phyloP scores from a whole-genome alignment of 2,797 vertebrate genomes.

The Hoplostethus mediterraneus region DNA sequence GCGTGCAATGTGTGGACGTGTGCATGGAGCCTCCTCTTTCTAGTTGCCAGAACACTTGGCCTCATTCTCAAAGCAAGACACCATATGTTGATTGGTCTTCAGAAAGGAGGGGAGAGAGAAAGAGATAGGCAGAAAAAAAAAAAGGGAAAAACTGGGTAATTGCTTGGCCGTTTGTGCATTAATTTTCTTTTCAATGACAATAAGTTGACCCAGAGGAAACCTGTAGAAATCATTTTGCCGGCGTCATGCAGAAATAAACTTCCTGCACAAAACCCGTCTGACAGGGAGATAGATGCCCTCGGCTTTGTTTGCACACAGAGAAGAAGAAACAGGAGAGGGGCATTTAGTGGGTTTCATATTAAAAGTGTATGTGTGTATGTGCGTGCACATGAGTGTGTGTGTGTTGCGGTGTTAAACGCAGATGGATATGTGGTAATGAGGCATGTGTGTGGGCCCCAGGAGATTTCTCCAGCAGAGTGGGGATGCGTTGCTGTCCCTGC shows the following conservation, averaged over 20 bases:
- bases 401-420: not conserved
- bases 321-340: slow-evolving; percentile 28
- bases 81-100: slow-evolving; percentile 68
- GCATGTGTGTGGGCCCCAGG: slow-evolving; percentile 10
- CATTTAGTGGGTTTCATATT: slow-evolving; percentile 27
- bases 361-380: not conserved
- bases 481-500: slow-evolving; percentile 9
- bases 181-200: slow-evolving; percentile 55
- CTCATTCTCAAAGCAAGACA: slow-evolving; percentile 69
- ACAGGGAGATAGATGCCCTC: slow-evolving; percentile 67
- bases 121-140: slow-evolving; percentile 27
- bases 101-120: slow-evolving; percentile 16
- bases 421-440: slow-evolving; percentile 45
- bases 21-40: slow-evolving; percentile 21
- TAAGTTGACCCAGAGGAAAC: slow-evolving; percentile 56
- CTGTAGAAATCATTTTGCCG: slow-evolving; percentile 46
- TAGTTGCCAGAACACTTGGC: slow-evolving; percentile 58
- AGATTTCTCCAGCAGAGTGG: slow-evolving; percentile 19
- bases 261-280: slow-evolving; percentile 48
- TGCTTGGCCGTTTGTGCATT: slow-evolving; percentile 54
- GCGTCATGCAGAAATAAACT: slow-evolving; percentile 57
- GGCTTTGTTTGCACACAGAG: slow-evolving; percentile 39
- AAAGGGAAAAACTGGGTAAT: slow-evolving; percentile 47
- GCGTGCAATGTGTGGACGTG: slow-evolving; percentile 8
- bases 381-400: slow-evolving; percentile 1